phyloP scores from a whole-genome alignment of 1,140 invertebrate genomes.

The Semibalanus balanoides region DNA sequence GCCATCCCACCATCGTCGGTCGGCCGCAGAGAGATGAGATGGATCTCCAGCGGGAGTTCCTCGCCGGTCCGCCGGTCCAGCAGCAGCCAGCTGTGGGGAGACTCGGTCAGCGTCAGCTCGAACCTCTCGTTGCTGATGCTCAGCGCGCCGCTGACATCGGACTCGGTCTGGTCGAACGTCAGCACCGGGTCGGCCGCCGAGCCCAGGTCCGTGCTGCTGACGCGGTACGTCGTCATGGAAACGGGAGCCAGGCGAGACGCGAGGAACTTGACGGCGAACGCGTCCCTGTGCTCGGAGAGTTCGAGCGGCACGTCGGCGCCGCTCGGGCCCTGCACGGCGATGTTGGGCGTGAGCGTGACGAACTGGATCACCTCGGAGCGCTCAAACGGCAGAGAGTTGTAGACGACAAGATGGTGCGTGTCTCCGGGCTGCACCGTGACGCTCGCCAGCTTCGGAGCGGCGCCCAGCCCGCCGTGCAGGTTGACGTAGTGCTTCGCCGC shows the following conservation, averaged over 20 bases:
- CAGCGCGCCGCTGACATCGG: neutral
- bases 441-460: constrained; percentile 39
- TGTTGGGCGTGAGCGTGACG: constrained; percentile 48
- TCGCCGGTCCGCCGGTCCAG: neutral
- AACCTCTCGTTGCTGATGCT: neutral
- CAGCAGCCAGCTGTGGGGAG: neutral
- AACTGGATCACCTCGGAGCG: constrained; percentile 59
- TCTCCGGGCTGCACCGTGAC: constrained; percentile 35
- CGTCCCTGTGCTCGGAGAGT: constrained; percentile 54
- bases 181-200: constrained; percentile 25
- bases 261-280: constrained; percentile 60
- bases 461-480: neutral
- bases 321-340: constrained; percentile 51
- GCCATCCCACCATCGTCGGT: constrained; percentile 8
- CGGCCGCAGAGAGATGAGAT: neutral
- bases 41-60: neutral
- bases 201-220: constrained; percentile 30
- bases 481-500: neutral
- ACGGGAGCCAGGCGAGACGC: constrained; percentile 54
- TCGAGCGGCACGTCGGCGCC: constrained; percentile 46
- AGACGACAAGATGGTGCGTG: constrained; percentile 43
- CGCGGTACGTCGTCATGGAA: constrained; percentile 51
- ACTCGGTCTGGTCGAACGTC: neutral
- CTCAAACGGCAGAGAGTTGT: constrained; percentile 60
- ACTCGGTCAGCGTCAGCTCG: neutral